Percentiles rank a stretch among this genome's conserved stretches.
Evolutionary conservation across 2,113 vertebrate genomes (phyloP).

Genomic region (Cranoglanis bouderius): DNA sequence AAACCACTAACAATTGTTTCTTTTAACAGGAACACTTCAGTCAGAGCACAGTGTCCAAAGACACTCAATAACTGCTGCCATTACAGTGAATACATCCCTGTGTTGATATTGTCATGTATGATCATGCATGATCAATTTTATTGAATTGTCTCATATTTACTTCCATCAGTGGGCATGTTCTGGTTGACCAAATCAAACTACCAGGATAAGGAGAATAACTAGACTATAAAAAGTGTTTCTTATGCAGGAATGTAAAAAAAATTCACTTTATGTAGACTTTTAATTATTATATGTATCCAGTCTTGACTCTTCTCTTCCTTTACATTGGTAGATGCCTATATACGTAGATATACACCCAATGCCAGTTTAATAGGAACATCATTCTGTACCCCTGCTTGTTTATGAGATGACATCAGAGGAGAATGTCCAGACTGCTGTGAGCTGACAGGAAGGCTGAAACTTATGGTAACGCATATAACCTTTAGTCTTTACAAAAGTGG

Average conservation of each 20-base stretch:
- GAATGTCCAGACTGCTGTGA: neutral
- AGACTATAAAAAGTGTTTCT: neutral
- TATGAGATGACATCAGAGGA: no score
- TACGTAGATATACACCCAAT: no score
- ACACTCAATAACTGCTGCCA: neutral
- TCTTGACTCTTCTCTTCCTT: no score
- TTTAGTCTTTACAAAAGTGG: neutral
- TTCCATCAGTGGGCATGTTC: neutral
- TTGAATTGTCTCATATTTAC: neutral
- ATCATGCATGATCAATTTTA: no score
- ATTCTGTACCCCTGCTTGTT: no score
- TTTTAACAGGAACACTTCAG: neutral
- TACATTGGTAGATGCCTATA: no score
- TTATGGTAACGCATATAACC: neutral
- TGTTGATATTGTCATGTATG: no score
- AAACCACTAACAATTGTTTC: neutral
- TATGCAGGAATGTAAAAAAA: neutral
- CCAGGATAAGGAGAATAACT: neutral
- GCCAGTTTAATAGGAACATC: neutral
- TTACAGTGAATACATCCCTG: neutral
- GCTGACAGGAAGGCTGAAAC: no score
- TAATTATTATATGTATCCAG: neutral
- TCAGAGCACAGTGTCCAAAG: neutral
- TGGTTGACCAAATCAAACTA: neutral
- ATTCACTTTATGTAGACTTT: no score